Percentiles rank a stretch among this genome's conserved stretches.
These are phyloP conservation scores for Oncorhynchus mykiss DNA, from an alignment of 2,113 vertebrate genomes.

Conservation along the genomic window DNA sequence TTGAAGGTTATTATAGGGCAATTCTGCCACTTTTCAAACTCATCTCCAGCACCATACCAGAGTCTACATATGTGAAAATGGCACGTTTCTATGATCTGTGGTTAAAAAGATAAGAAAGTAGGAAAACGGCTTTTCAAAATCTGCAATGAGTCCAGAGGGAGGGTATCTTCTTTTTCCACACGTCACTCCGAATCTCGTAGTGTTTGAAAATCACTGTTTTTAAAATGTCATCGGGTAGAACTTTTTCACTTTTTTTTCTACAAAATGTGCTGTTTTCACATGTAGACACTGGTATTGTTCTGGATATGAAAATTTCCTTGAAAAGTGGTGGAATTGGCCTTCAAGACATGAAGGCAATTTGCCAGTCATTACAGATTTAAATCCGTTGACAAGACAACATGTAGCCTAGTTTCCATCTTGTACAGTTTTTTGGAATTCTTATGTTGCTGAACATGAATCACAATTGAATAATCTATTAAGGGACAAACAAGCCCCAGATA, in stretches of 20 bases:
- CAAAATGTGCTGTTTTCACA: background rate
- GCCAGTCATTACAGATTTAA: conserved; percentile 8
- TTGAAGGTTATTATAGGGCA: too few species aligned
- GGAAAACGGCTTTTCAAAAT: too few species aligned
- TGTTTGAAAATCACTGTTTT: background rate
- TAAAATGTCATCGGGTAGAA: background rate
- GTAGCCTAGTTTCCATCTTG: background rate
- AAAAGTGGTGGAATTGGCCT: too few species aligned
- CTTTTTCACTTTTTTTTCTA: background rate
- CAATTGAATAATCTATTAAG: background rate
- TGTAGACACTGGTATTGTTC: too few species aligned
- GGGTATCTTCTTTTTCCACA: too few species aligned
- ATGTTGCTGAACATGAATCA: background rate
- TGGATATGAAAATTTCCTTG: background rate
- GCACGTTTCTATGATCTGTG: too few species aligned
- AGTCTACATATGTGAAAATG: too few species aligned
- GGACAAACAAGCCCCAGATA: background rate
- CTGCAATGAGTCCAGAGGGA: too few species aligned
- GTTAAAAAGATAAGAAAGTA: background rate
- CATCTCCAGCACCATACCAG: too few species aligned
- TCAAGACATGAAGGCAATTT: conserved; percentile 1
- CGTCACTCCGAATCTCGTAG: too few species aligned
- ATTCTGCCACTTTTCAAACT: too few species aligned
- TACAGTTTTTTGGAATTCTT: background rate
- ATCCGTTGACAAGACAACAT: background rate